Evolutionary conservation across 2,888 invertebrate species (phyloP).

Genomic region (Pasiphila rectangulata): DNA sequence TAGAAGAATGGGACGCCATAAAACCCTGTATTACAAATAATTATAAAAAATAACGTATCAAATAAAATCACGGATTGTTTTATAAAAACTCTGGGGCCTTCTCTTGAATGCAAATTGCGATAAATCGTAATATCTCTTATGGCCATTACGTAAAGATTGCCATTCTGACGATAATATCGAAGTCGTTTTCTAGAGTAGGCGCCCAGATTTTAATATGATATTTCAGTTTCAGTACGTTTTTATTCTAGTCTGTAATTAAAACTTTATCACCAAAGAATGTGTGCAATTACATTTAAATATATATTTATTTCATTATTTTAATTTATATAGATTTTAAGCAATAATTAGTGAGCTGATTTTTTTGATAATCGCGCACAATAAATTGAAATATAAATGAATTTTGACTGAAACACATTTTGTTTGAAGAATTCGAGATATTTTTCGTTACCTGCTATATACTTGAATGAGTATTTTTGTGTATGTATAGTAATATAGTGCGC

Average conservation of each 20-base stretch:
- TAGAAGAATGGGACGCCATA: too few relatives aligned
- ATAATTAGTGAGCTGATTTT: slow-evolving; percentile 28
- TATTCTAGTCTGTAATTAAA: slow-evolving; percentile 14
- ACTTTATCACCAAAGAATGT: slow-evolving; percentile 29
- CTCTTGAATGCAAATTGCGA: too few relatives aligned
- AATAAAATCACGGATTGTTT: too few relatives aligned
- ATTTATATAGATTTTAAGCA: slow-evolving; percentile 9
- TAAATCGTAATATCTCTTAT: too few relatives aligned
- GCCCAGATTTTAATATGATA: neutral
- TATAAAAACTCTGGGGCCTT: too few relatives aligned
- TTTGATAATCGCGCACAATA: slow-evolving; percentile 33
- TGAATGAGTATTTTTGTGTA: slow-evolving; percentile 65
- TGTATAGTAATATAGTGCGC: slow-evolving; percentile 63
- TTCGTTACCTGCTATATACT: slow-evolving; percentile 27
- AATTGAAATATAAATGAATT: slow-evolving; percentile 16
- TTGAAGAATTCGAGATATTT: slow-evolving; percentile 14
- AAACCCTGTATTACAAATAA: too few relatives aligned
- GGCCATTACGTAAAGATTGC: too few relatives aligned
- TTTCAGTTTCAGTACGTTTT: neutral
- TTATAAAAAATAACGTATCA: too few relatives aligned
- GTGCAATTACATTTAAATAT: slow-evolving; percentile 27
- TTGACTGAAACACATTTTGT: slow-evolving; percentile 25
- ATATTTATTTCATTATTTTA: slow-evolving; percentile 7
- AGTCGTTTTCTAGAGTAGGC: too few relatives aligned
- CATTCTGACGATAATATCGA: too few relatives aligned